These are phyloP conservation scores for Parambassis ranga DNA, from an alignment of 2,797 vertebrate species.

Conservation along the genomic window DNA sequence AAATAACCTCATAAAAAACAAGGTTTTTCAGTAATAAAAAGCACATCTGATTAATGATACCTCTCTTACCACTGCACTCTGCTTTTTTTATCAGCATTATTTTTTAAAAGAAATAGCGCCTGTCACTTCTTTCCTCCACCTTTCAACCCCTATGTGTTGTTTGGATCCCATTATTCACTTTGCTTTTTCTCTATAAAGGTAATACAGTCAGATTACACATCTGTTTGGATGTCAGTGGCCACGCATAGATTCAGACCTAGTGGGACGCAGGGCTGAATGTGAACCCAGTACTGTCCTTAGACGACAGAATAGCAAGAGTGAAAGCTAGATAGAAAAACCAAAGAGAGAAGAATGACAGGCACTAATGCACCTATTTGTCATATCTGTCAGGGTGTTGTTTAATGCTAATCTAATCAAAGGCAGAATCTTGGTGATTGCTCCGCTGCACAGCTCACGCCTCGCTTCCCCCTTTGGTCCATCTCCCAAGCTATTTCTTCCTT, in stretches of 20 bases:
- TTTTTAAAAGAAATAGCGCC: constrained; percentile 56
- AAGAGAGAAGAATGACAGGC: constrained; percentile 82
- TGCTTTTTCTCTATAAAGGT: constrained; percentile 56
- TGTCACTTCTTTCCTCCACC: constrained; percentile 40
- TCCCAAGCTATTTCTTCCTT: constrained; percentile 66
- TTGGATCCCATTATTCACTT: constrained; percentile 71
- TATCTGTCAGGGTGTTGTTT: constrained; percentile 88
- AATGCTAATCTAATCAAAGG: constrained; percentile 93
- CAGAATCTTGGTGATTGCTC: constrained; percentile 80
- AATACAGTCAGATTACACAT: constrained; percentile 76
- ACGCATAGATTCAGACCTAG: constrained; percentile 55
- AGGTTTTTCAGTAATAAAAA: constrained; percentile 52
- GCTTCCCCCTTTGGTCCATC: constrained; percentile 58
- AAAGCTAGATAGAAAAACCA: constrained; percentile 62
- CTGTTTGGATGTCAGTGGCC: constrained; percentile 63
- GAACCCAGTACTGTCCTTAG: constrained; percentile 58
- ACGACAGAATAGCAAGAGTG: constrained; percentile 57
- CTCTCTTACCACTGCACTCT: constrained; percentile 19
- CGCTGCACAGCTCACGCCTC: constrained; percentile 59
- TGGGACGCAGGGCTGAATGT: constrained; percentile 49
- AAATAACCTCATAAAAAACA: constrained; percentile 41
- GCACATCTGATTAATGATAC: constrained; percentile 70
- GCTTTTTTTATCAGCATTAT: constrained; percentile 65
- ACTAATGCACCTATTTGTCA: constrained; percentile 94
- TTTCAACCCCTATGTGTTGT: constrained; percentile 49